phyloP scores from a whole-genome alignment of 2,888 invertebrate species.

The Ennomos quercinarius region DNA sequence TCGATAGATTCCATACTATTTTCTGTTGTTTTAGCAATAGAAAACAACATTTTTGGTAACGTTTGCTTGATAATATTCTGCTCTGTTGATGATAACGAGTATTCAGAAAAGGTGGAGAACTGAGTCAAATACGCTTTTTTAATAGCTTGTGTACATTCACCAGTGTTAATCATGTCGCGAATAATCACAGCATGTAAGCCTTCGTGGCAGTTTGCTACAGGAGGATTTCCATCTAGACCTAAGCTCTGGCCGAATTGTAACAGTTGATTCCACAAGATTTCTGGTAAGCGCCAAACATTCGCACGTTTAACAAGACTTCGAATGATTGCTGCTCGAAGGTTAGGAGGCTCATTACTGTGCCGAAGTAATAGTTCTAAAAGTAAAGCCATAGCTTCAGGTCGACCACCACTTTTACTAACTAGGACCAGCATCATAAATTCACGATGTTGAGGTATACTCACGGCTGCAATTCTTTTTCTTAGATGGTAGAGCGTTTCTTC shows the following conservation, averaged over 20 bases:
- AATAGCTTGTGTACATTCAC: constrained; percentile 39
- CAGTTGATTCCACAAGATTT: constrained; percentile 56
- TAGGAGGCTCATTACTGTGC: constrained; percentile 62
- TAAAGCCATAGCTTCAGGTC: constrained; percentile 50
- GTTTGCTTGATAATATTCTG: constrained; percentile 41
- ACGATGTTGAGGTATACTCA: constrained; percentile 57
- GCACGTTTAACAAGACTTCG: constrained; percentile 68
- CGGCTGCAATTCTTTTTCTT: constrained; percentile 50
- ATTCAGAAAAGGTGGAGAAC: constrained; percentile 57
- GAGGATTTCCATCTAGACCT: constrained; percentile 59
- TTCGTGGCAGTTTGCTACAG: constrained; percentile 58
- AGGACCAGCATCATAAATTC: constrained; percentile 68
- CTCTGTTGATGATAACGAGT: constrained; percentile 53
- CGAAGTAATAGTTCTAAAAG: constrained; percentile 54
- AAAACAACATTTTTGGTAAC: constrained; percentile 47
- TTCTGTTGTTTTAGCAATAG: constrained; percentile 37
- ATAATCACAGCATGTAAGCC: constrained; percentile 66
- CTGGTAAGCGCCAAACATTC: constrained; percentile 62
- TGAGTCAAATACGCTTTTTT: constrained; percentile 50
- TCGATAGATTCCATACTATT: constrained; percentile 29
- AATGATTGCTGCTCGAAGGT: constrained; percentile 63
- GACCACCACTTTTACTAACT: constrained; percentile 68
- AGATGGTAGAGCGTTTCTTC: constrained; percentile 61
- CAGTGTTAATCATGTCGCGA: constrained; percentile 51
- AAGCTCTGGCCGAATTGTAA: constrained; percentile 59